phyloP scores from a whole-genome alignment of 2,888 invertebrate genomes.

The Orthonychiurus folsomi region DNA sequence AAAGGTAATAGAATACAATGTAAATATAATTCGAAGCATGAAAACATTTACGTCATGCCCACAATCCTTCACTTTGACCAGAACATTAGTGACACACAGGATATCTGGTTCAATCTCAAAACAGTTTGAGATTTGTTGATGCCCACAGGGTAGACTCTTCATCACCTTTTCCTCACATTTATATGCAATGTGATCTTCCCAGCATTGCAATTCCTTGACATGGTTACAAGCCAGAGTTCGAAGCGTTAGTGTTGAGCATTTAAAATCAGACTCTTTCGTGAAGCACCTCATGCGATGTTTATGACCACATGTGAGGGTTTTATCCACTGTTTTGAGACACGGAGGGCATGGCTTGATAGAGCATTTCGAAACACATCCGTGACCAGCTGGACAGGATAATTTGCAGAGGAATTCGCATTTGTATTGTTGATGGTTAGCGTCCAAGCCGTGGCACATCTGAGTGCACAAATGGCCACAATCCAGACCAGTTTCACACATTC shows the following conservation, averaged over 20 bases:
- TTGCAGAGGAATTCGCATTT: conserved; percentile 49
- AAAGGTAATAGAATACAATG: too few species aligned
- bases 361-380: conserved; percentile 26
- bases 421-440: conserved; percentile 49
- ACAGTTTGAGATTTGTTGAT: conserved; percentile 9
- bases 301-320: conserved; percentile 45
- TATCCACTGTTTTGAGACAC: conserved; percentile 40
- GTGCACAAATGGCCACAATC: conserved; percentile 57
- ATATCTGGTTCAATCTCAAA: conserved; percentile 20
- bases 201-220: conserved; percentile 43
- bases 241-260: conserved; percentile 35
- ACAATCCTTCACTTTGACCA: too few species aligned
- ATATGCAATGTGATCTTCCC: conserved; percentile 29
- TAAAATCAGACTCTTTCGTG: conserved; percentile 41
- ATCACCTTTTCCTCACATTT: conserved; percentile 29
- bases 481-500: conserved; percentile 49
- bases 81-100: conserved; percentile 11
- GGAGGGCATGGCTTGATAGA: conserved; percentile 18
- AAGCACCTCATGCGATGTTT: conserved; percentile 21
- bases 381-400: conserved; percentile 17
- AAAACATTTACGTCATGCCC: too few species aligned
- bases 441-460: conserved; percentile 53
- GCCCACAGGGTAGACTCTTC: conserved; percentile 19
- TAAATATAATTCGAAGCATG: too few species aligned
- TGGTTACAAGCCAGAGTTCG: conserved; percentile 42